Percentiles rank a stretch among this genome's conserved stretches.
Evolutionary conservation across 2,113 vertebrate genomes (phyloP).

Genomic region (Rissa tridactyla): DNA sequence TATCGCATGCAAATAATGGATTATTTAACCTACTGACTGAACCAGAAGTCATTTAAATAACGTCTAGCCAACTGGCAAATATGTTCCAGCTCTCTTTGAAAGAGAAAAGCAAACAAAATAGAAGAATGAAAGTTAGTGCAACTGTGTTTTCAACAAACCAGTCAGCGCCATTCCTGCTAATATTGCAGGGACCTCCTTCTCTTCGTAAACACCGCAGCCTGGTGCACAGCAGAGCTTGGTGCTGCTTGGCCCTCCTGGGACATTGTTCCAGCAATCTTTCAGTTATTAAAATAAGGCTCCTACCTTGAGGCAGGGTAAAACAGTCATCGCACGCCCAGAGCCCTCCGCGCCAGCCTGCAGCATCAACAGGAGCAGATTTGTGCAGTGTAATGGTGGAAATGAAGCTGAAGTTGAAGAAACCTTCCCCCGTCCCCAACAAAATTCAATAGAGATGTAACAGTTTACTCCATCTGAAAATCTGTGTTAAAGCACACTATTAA

Average conservation of each 20-base stretch:
- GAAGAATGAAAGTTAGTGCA: neutral
- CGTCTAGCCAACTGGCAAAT: neutral
- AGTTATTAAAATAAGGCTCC: neutral
- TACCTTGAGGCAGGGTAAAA: slow-evolving; percentile 74
- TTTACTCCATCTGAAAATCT: neutral
- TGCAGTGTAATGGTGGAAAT: neutral
- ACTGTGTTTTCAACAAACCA: neutral
- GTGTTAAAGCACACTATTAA: neutral
- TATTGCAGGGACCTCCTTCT: neutral
- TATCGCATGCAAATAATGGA: neutral
- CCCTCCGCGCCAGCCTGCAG: slow-evolving; percentile 63
- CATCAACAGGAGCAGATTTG: slow-evolving; percentile 60
- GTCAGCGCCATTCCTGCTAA: neutral
- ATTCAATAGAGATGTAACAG: neutral
- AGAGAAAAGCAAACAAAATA: neutral
- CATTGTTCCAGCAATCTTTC: neutral
- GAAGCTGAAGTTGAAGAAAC: neutral
- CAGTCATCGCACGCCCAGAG: slow-evolving; percentile 62
- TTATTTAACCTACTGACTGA: neutral
- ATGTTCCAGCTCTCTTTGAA: neutral
- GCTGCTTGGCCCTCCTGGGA: neutral
- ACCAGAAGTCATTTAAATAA: neutral
- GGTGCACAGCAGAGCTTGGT: neutral
- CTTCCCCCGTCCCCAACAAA: neutral
- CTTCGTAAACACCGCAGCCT: neutral